A percentile compares a stretch with the other conserved stretches of the same genome.
These are phyloP conservation scores for Tupaia chinensis DNA, from an alignment of 2,113 vertebrate genomes.

Conservation along the genomic window DNA sequence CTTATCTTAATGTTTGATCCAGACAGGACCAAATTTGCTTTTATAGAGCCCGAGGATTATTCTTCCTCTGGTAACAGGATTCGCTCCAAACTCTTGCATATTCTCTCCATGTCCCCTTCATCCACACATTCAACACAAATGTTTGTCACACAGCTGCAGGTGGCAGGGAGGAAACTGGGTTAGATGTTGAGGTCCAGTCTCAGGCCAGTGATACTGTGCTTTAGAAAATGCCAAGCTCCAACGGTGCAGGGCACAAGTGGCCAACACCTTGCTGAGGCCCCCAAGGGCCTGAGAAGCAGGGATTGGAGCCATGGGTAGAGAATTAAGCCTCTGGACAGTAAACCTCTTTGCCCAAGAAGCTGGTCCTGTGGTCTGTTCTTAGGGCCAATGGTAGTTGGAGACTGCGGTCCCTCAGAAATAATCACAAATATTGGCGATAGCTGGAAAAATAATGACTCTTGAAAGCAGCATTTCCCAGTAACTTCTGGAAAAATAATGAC, in stretches of 20 bases:
- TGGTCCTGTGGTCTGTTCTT: background rate
- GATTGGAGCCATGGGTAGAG: background rate
- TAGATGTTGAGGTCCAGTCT: background rate
- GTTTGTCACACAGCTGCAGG: background rate
- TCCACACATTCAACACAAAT: background rate
- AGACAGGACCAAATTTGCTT: background rate
- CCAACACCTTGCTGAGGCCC: background rate
- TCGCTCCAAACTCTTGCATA: background rate
- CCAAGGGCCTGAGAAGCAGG: background rate
- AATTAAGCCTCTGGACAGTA: background rate
- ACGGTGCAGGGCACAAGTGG: background rate
- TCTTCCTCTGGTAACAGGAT: constrained; percentile 1
- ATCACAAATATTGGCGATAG: background rate
- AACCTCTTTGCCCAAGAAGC: background rate
- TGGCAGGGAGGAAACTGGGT: background rate
- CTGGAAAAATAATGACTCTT: background rate
- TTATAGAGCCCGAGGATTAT: background rate
- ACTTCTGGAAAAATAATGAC: background rate
- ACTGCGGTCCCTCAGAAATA: background rate
- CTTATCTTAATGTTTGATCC: background rate
- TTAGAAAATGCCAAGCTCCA: background rate
- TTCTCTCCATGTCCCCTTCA: background rate
- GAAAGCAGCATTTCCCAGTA: background rate
- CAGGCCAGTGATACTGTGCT: background rate
- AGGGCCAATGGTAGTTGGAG: too few relatives aligned